Conservation (phyloP, 2,113 vertebrate species). For the Ailurus styani region DNA sequence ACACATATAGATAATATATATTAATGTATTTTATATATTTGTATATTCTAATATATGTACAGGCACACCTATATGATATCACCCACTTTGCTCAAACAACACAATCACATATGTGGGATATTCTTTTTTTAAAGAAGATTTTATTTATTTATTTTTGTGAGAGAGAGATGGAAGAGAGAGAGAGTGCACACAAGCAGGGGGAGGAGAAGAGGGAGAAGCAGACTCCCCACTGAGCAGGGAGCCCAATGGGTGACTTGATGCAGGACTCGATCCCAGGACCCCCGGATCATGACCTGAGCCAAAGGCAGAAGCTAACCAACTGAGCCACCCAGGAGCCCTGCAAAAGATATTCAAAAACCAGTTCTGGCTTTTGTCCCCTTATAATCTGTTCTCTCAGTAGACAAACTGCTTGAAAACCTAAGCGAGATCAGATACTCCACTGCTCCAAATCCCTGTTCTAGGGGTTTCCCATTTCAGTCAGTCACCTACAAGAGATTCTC, state of each 20-base stretch:
- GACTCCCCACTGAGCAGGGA: background rate
- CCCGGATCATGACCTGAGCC: too few species aligned
- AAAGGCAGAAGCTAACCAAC: too few species aligned
- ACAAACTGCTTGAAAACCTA: background rate
- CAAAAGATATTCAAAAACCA: background rate
- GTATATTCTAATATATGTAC: background rate
- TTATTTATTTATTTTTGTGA: background rate
- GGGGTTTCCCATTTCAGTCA: background rate
- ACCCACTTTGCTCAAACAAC: background rate
- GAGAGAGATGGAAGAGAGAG: background rate
- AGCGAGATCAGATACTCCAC: background rate
- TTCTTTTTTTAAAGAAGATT: background rate
- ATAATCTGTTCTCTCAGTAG: background rate
- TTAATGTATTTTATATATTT: background rate
- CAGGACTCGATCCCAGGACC: too few species aligned
- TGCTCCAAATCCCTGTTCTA: background rate
- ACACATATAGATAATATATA: background rate
- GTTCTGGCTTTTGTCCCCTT: background rate
- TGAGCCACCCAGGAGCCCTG: background rate
- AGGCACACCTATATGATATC: background rate
- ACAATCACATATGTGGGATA: background rate
- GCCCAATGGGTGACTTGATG: too few species aligned
- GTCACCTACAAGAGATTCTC: background rate
- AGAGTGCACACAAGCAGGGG: background rate
- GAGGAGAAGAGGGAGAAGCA: background rate